phyloP scores from a whole-genome alignment of 1,140 invertebrate genomes.

The Lepeophtheirus salmonis region DNA sequence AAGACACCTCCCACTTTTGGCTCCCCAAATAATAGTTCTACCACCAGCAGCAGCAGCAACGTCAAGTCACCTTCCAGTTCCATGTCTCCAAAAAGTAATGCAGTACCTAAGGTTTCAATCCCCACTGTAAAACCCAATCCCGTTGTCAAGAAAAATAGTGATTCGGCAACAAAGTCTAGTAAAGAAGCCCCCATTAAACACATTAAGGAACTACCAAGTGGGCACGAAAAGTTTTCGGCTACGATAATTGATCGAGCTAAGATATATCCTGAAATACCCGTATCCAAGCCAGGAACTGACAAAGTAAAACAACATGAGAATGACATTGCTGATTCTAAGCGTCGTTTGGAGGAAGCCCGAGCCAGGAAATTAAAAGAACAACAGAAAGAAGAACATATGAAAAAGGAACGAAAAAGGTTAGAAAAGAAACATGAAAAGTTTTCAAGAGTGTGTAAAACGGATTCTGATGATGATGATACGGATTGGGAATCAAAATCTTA shows the following conservation, averaged over 20 bases:
- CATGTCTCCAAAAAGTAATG: not conserved
- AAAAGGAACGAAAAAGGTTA: not conserved
- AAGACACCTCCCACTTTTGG: not conserved
- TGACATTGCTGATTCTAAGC: not conserved
- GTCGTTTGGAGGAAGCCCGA: not conserved
- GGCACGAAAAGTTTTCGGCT: not conserved
- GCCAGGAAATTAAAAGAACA: not conserved
- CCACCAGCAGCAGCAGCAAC: not conserved
- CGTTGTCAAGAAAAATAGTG: not conserved
- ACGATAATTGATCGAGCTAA: not conserved
- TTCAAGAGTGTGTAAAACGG: not conserved
- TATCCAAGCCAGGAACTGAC: not conserved
- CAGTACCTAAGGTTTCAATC: not conserved
- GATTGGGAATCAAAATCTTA: not conserved
- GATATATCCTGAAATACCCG: constrained; percentile 1
- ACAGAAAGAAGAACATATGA: not conserved
- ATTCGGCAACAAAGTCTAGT: not conserved
- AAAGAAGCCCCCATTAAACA: not conserved
- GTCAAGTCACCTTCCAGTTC: not conserved
- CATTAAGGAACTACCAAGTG: not conserved
- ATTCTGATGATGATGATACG: not conserved
- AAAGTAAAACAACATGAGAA: not conserved
- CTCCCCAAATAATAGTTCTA: too few relatives aligned
- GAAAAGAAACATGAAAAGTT: too few relatives aligned
- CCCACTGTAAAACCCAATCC: not conserved